Evolutionary conservation across 2,888 invertebrate species (phyloP).

Genomic region (Amphipyra tragopoginis): DNA sequence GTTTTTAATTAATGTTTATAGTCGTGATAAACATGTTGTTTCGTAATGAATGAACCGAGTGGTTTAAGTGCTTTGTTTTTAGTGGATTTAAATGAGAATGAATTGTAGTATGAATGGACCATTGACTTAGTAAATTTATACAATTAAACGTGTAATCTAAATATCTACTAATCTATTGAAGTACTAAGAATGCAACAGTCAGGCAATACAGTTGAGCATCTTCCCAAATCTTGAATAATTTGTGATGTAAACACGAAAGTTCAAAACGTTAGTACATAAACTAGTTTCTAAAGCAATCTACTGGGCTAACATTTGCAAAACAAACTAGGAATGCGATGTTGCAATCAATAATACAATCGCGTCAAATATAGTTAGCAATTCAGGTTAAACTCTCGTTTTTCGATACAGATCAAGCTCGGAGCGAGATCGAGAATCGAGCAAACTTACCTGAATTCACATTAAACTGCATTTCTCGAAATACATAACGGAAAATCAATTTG

Average conservation of each 20-base stretch:
- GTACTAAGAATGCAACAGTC: not conserved
- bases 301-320: constrained; percentile 51
- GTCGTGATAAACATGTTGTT: constrained; percentile 25
- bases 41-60: constrained; percentile 15
- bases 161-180: not conserved
- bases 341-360: constrained; percentile 53
- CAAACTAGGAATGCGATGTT: constrained; percentile 39
- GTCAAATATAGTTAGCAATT: constrained; percentile 44
- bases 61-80: constrained; percentile 28
- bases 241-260: constrained; percentile 37
- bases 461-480: constrained; percentile 72
- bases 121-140: constrained; percentile 6
- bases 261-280: constrained; percentile 41
- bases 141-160: constrained; percentile 1
- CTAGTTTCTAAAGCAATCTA: constrained; percentile 53
- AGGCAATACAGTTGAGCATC: not conserved
- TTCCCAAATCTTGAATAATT: constrained; percentile 35
- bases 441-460: constrained; percentile 60
- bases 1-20: constrained; percentile 26
- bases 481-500: constrained; percentile 83
- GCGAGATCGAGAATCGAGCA: constrained; percentile 25
- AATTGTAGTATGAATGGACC: constrained; percentile 9
- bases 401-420: constrained; percentile 23
- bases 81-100: constrained; percentile 11
- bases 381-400: constrained; percentile 42